Conservation (phyloP, 37 sponge, comb jelly and placozoan genomes). For the Hormiphora californensis region DNA sequence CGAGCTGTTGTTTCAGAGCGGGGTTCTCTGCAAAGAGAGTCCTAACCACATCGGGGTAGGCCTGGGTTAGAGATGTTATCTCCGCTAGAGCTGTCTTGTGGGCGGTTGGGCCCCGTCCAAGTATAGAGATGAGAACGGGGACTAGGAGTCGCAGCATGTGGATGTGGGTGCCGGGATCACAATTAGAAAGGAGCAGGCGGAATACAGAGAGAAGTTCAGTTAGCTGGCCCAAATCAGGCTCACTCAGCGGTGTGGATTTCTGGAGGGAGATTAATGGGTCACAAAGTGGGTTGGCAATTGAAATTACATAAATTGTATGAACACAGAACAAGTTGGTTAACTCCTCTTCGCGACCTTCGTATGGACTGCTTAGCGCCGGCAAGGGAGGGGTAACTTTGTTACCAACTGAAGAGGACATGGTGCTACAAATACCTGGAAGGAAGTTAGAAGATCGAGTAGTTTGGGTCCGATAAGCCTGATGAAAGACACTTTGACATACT, state of each 20-base stretch:
- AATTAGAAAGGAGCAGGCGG: neutral
- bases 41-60: neutral
- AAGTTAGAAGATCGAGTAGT: neutral
- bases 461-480: neutral
- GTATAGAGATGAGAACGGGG: neutral
- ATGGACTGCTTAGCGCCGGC: too few species aligned
- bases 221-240: neutral
- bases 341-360: too few species aligned
- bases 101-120: neutral
- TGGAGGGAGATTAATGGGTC: too few species aligned
- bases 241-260: too few species aligned
- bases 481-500: neutral
- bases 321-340: too few species aligned
- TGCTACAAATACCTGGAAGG: conserved; percentile 17
- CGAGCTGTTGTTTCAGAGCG: neutral
- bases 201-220: neutral
- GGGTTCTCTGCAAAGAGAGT: neutral
- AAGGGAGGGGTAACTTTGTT: too few species aligned
- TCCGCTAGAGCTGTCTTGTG: neutral
- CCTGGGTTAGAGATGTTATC: conserved; percentile 8
- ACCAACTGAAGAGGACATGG: too few species aligned
- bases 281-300: too few species aligned
- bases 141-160: conserved; percentile 5
- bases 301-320: too few species aligned
- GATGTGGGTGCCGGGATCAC: neutral